These are phyloP conservation scores for Lophotriccus pileatus DNA, from an alignment of 2,797 vertebrate species.

Conservation along the genomic window DNA sequence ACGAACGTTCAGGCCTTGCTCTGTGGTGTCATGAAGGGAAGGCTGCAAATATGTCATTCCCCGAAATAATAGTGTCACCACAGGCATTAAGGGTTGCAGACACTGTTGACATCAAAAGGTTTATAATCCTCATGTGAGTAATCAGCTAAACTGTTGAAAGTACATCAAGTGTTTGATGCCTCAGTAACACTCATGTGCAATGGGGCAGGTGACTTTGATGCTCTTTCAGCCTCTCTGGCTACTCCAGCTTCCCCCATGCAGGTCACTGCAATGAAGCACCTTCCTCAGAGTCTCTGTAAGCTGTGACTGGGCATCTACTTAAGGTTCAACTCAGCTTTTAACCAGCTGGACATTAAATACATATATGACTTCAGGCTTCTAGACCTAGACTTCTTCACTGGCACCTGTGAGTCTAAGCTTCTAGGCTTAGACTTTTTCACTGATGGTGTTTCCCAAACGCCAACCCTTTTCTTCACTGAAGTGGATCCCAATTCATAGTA, in stretches of 20 bases:
- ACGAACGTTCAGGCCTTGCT: neutral
- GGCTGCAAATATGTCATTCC: neutral
- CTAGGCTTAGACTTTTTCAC: neutral
- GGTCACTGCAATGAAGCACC: neutral
- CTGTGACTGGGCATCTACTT: neutral
- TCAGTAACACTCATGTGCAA: neutral
- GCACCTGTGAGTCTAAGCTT: neutral
- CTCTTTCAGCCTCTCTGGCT: neutral
- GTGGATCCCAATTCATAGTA: neutral
- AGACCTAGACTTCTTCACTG: neutral
- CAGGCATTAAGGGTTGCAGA: neutral
- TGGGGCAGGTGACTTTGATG: neutral
- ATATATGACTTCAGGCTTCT: neutral
- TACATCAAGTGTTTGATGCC: neutral
- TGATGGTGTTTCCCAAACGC: neutral
- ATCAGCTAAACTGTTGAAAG: neutral
- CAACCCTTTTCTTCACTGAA: neutral
- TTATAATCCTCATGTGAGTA: neutral
- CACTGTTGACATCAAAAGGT: neutral
- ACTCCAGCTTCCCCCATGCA: neutral
- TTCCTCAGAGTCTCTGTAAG: neutral
- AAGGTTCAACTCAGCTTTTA: neutral
- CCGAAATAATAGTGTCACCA: neutral
- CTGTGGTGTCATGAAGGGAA: neutral
- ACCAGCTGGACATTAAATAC: neutral